phyloP scores from a whole-genome alignment of 2,113 vertebrate species.

The Argyrosomus japonicus region DNA sequence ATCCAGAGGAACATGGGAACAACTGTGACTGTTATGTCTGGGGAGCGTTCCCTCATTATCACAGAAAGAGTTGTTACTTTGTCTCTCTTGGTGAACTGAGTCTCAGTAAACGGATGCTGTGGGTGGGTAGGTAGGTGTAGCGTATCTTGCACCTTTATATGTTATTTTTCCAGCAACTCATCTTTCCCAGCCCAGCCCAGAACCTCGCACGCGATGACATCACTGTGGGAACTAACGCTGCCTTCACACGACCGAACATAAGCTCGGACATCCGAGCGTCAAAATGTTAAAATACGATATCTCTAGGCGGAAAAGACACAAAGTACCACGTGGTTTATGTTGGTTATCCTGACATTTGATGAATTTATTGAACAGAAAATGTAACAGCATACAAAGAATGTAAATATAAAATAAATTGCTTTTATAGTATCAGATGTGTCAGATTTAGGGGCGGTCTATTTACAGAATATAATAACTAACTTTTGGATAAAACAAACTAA shows the following conservation, averaged over 20 bases:
- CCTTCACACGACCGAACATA: conserved; percentile 29
- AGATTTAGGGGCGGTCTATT: too few relatives aligned
- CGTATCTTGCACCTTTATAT: conserved; percentile 54
- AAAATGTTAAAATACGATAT: not conserved
- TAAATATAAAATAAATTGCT: too few relatives aligned
- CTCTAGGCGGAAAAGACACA: not conserved
- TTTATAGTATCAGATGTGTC: too few relatives aligned
- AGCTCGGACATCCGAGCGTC: conserved; percentile 14
- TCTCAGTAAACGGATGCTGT: conserved; percentile 32
- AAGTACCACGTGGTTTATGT: not conserved
- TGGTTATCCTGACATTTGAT: not conserved
- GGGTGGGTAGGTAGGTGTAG: conserved; percentile 4
- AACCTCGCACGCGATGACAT: conserved; percentile 57
- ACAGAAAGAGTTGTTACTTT: conserved; percentile 6
- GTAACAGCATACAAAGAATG: too few relatives aligned
- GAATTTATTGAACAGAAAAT: not conserved
- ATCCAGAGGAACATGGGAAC: conserved; percentile 66
- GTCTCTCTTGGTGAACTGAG: conserved; percentile 13
- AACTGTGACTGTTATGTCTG: conserved; percentile 58
- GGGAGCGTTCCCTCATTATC: conserved; percentile 66
- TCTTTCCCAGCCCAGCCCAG: conserved; percentile 19
- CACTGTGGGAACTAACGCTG: conserved; percentile 47
- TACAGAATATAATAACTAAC: too few relatives aligned
- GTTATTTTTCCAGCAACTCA: not conserved
- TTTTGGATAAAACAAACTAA: too few relatives aligned